phyloP scores from a whole-genome alignment of 1,140 invertebrate species.

The Pogonomyrmex californicus region DNA sequence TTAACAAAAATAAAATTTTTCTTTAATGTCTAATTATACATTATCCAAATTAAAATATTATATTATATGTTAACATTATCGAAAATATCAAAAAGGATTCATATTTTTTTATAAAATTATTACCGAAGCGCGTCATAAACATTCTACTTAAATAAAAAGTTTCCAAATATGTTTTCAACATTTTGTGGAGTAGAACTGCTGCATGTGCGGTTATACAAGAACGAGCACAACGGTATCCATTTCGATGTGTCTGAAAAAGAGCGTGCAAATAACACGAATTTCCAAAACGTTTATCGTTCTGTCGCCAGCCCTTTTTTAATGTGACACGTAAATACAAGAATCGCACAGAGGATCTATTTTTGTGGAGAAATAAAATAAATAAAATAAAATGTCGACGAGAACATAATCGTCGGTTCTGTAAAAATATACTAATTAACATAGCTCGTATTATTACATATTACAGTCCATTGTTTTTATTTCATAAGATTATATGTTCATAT shows the following conservation, averaged over 20 bases:
- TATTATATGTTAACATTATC: not conserved
- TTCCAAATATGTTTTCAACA: slow-evolving; percentile 17
- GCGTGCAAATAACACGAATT: slow-evolving; percentile 13
- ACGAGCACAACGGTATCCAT: slow-evolving; percentile 11
- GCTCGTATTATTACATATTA: not conserved
- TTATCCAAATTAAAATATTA: not conserved
- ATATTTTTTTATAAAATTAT: not conserved
- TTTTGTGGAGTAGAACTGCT: not conserved
- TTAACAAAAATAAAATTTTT: not conserved
- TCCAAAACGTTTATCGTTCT: slow-evolving; percentile 29
- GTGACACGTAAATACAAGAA: slow-evolving; percentile 10
- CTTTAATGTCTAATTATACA: not conserved
- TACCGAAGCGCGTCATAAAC: not conserved
- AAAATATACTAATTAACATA: slow-evolving; percentile 6
- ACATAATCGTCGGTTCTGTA: not conserved
- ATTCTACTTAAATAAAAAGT: not conserved
- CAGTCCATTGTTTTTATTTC: not conserved
- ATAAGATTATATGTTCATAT: slow-evolving; percentile 2
- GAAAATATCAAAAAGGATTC: not conserved
- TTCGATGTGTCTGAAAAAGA: slow-evolving; percentile 22
- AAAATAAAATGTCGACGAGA: not conserved
- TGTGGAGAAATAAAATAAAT: not conserved
- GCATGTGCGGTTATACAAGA: slow-evolving; percentile 15
- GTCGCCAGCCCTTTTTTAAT: slow-evolving; percentile 9
- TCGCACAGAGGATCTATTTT: not conserved